Base-by-base conservation (phyloP, 1,140 invertebrate species). In the Leptestheria dahalacensis region DNA sequence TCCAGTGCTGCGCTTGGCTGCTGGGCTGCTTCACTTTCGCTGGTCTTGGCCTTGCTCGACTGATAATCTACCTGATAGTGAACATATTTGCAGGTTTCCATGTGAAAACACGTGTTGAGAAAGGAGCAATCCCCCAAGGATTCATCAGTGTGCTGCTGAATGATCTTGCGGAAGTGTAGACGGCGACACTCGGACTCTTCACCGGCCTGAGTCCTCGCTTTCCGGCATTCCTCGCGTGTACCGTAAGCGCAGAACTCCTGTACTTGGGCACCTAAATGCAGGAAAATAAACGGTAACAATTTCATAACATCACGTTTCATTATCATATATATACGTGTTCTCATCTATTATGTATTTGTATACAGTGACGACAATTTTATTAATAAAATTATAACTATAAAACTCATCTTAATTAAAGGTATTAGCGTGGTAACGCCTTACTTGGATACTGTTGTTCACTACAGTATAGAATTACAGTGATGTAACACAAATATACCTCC, bases 91-190 rank as follows among this genome's bases (percentile, higher is more conserved):
- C 94, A 97, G 51, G 88, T 92, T 65, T 97, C 92, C 93, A 98
- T 97, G 69, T 98, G 94, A 69, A 97, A 98, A 71, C 94, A 97
- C 1, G 94, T 98, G 69, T 98, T 97, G 0, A 97, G 77, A 73
- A 97, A 97, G 48, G 92, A 97, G 71, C 94, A 97, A 70, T 97
- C 94, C 0, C 94, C 94, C 4, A 97, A 75, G 0, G 88, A 82
- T 72, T 97, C 93, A 71, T 97, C 95, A 0, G 95, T 98, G 70
- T 97, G 94, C 61, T 83, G 81, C 71, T 97, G 91, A 63, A 97
- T 94, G 60, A 97, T 97, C 76, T 97, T 97, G 68, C 90, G 89
- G 69, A 97, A 98, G 73, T 98, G 94, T 24, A 97, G 75, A 68
- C 94, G 92, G 61, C 83, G 85, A 73, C 94, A 98, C 49, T 78